Conservation (phyloP, 2,888 invertebrate species). For the Drosophila quinaria region DNA sequence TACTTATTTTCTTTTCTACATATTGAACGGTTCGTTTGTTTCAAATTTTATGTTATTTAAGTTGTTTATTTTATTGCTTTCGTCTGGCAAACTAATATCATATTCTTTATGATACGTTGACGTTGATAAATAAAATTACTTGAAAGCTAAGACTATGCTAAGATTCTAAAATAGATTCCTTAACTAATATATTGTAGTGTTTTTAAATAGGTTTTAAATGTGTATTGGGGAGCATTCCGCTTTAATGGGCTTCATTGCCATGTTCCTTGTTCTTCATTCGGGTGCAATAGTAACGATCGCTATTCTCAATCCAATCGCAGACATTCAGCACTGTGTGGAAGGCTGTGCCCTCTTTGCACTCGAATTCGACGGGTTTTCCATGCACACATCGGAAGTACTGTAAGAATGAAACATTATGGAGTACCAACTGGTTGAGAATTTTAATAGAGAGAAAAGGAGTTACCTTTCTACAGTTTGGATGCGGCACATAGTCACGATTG, state of each 20-base stretch:
- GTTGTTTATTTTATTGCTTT: constrained; percentile 59
- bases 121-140: constrained; percentile 35
- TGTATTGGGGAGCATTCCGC: constrained; percentile 10
- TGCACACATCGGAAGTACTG: constrained; percentile 95
- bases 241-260: constrained; percentile 63
- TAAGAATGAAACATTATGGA: not conserved
- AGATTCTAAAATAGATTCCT: constrained; percentile 32
- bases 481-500: constrained; percentile 87
- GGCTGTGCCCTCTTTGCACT: constrained; percentile 91
- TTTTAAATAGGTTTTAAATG: constrained; percentile 43
- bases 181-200: constrained; percentile 18
- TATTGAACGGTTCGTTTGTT: constrained; percentile 40
- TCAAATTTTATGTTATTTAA: constrained; percentile 34
- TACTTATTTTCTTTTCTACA: not conserved
- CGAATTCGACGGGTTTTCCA: constrained; percentile 90
- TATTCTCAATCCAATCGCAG: constrained; percentile 93
- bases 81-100: constrained; percentile 56
- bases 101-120: constrained; percentile 31
- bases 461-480: constrained; percentile 88
- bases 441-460: not conserved
- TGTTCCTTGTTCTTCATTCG: constrained; percentile 61
- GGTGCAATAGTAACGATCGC: constrained; percentile 87
- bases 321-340: constrained; percentile 90
- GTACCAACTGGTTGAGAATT: not conserved
- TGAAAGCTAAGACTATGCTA: constrained; percentile 22